Base-by-base conservation (phyloP, 2,888 invertebrate species). In the Drosophila eohydei region DNA sequence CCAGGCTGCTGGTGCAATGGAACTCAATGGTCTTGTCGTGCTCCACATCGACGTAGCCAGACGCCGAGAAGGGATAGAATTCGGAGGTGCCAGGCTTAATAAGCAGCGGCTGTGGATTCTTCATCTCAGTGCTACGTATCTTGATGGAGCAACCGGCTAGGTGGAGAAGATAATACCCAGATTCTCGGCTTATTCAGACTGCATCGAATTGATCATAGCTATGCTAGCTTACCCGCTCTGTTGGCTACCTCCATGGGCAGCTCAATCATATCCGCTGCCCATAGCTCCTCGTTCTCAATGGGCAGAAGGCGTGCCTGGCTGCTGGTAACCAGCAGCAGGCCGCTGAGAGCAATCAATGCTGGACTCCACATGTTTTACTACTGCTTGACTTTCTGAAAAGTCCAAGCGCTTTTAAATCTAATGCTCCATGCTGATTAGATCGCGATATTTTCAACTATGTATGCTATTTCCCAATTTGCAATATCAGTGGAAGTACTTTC, bases 81-180 rank as follows among this genome's bases (percentile, higher is more conserved):
- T 85, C 71, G 0, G 74, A 66, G 8, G 91, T 88, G 7, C 92
- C 92, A 1, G 93, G 90, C 66, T 91, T 92, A 2, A 95, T 83
- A 70, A 94, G 93, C 54, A 95, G 91, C 0, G 95, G 95, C 82
- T 95, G 95, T 0, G 95, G 95, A 60, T 94, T 94, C 63, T 85
- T 83, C 56, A 88, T 66, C 54, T 85, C 78, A 1, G 75, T 62
- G 56, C 86, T 75, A 6, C 87, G 65, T 7, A 86, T 78, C 61
- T 81, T 80, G 12, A 86, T 83, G 8, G 85, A 74, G 36, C 86
- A 86, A 28, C 67, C 68, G 58, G 83, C 87, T 86, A 21, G 8
- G 6, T 2, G 7, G 8, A 46, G 8, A 2, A 40, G 26, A 51
- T 11, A 4, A 30, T 9, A 3, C 26, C 7, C 14, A n/a, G 16